These are phyloP conservation scores for Sweltsa coloradensis DNA, from an alignment of 1,140 invertebrate species.

Conservation along the genomic window DNA sequence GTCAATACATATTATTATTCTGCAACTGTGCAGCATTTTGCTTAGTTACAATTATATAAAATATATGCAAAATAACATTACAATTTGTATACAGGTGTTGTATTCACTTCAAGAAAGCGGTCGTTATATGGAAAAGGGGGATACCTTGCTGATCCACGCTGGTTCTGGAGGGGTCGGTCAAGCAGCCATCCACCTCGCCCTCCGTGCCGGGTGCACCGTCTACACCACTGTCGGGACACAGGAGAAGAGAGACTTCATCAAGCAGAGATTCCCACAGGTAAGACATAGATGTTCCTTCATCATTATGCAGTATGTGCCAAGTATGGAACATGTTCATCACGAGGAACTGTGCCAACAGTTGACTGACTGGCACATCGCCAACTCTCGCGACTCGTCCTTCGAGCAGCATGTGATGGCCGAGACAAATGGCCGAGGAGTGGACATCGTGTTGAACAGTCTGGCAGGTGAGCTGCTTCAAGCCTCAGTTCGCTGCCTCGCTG, in stretches of 20 bases:
- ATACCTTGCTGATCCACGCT: constrained; percentile 73
- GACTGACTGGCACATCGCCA: constrained; percentile 42
- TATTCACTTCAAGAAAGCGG: too few relatives aligned
- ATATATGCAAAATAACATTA: too few relatives aligned
- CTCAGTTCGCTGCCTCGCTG: constrained; percentile 62
- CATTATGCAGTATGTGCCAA: too few relatives aligned
- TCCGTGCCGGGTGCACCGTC: constrained; percentile 52
- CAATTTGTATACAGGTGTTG: too few relatives aligned
- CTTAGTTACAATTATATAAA: too few relatives aligned
- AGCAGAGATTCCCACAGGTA: constrained; percentile 52
- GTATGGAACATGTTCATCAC: too few relatives aligned
- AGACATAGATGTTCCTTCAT: too few relatives aligned
- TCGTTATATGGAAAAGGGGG: constrained; percentile 51
- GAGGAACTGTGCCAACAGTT: too few relatives aligned
- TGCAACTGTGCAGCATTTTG: too few relatives aligned
- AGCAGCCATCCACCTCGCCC: constrained; percentile 67
- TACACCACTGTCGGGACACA: constrained; percentile 63
- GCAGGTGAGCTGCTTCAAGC: constrained; percentile 51
- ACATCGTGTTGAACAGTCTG: constrained; percentile 53
- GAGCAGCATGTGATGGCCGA: constrained; percentile 41
- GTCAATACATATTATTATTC: too few relatives aligned
- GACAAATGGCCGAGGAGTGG: constrained; percentile 48
- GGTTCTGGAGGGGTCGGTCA: constrained; percentile 78
- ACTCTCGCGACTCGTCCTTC: constrained; percentile 46
- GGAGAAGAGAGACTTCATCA: constrained; percentile 68